Base-by-base conservation (phyloP, 2,797 vertebrate species). In the Karalla daura region DNA sequence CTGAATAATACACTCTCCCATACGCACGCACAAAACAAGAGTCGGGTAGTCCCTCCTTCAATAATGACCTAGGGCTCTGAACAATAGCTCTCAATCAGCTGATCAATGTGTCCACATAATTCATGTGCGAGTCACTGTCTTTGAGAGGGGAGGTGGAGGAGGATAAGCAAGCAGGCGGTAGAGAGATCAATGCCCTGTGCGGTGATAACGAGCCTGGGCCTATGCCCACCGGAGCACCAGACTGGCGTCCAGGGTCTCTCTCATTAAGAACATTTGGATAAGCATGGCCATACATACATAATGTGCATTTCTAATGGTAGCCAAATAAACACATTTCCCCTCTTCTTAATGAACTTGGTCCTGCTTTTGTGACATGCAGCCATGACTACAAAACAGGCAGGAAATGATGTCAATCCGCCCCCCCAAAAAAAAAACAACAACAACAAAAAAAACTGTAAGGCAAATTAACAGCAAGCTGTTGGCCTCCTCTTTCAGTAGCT, bases 51-150 rank as follows among this genome's bases (percentile, higher is more conserved):
- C 96, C 96, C 94, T 97, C 95, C 96, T 97, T 96, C 97, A 94
- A 93, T 94, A 96, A 96, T 90, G 95, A 95, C 94, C 96, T 94
- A 89, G 92, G 86, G 86, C 85, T 96, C 94, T 93, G 95, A 96
- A 98, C 97, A 96, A 96, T 96, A 95, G 95, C 96, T 96, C 95
- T 97, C 96, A 96, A 98, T 97, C 97, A 96, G 95, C 92, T 97
- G 96, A 99, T 99, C 97, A 97, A 99, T 98, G 96, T 95, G 93
- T 96, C 95, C 95, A 95, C 94, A 96, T 96, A 97, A 98, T 97
- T 96, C 96, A 98, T 96, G 95, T 94, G 94, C 92, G 89, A 96
- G 95, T 95, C 93, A 93, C 94, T 95, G 94, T 95, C 93, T 95
- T 94, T 95, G 77, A 86, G 76, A 81, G 69, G 93, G 94, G 92